Base-by-base conservation (phyloP, 2,888 invertebrate genomes). In the Holacanthella duospinosa region DNA sequence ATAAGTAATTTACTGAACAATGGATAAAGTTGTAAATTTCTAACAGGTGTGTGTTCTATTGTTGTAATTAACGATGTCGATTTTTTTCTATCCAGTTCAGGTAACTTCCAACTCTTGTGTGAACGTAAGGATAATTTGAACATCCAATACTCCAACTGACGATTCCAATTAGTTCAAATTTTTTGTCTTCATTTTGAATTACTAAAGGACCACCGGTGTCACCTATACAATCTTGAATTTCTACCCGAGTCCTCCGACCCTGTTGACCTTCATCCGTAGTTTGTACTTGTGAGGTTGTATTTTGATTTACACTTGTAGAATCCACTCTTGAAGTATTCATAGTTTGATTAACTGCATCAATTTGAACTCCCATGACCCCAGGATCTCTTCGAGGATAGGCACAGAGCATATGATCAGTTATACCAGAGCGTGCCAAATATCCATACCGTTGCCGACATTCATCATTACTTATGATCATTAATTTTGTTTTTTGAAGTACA, bases 1-100 rank as follows among this genome's bases (percentile, higher is more conserved):
- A n/a, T n/a, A n/a, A n/a, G n/a, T n/a, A n/a, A n/a, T n/a, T n/a
- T n/a, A n/a, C n/a, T n/a, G n/a, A n/a, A n/a, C n/a, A n/a, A n/a
- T n/a, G n/a, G n/a, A n/a, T n/a, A n/a, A n/a, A n/a, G n/a, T n/a
- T n/a, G n/a, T n/a, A n/a, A n/a, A n/a, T n/a, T n/a, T n/a, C n/a
- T n/a, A n/a, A n/a, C n/a, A n/a, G n/a, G n/a, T n/a, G n/a, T n/a
- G n/a, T n/a, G n/a, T n/a, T n/a, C n/a, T n/a, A n/a, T n/a, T n/a
- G n/a, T n/a, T n/a, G n/a, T n/a, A n/a, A n/a, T 21, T 48, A 48
- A 21, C 48, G 48, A 48, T 48, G 27, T 43, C 66, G 29, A 61
- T 70, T 64, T 55, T 64, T 68, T 19, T 65, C 63, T 48, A 71
- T 70, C 71, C 71, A 71, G 2, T 60, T 55, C 19, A 61, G 29